Evolutionary conservation across 2,797 vertebrate species (phyloP).

Genomic region (Gallinago nigripennis): DNA sequence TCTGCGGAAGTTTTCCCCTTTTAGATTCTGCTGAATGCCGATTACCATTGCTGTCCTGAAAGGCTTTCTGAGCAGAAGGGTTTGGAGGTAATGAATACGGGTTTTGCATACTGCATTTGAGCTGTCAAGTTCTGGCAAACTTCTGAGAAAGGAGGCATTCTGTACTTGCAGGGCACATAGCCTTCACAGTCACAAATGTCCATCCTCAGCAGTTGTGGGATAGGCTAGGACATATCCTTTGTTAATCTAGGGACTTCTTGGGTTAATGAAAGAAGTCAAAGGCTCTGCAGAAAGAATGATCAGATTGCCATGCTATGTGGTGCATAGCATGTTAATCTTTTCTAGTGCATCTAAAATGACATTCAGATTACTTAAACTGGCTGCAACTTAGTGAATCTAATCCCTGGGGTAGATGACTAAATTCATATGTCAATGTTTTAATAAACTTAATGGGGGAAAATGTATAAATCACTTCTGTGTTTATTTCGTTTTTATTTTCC

Average conservation of each 20-base stretch:
- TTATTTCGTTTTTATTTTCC: background rate
- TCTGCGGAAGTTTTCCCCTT: background rate
- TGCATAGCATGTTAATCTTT: background rate
- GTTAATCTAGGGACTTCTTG: background rate
- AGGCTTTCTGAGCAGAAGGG: background rate
- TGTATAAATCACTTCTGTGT: background rate
- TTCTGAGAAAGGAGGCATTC: background rate
- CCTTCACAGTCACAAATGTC: background rate
- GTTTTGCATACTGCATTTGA: background rate
- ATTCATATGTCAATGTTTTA: background rate
- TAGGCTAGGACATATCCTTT: background rate
- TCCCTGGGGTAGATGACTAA: background rate
- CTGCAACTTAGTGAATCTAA: background rate
- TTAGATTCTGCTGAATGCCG: background rate
- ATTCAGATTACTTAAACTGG: background rate
- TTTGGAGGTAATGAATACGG: background rate
- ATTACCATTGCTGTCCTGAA: background rate
- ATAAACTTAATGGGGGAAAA: background rate
- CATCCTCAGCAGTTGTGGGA: background rate
- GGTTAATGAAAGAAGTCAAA: background rate
- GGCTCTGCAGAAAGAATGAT: background rate
- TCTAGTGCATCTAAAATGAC: background rate
- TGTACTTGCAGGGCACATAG: background rate
- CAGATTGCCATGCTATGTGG: background rate
- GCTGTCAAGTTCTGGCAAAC: background rate